A percentile compares a stretch with the other conserved stretches of the same genome.
phyloP scores from a whole-genome alignment of 1,140 invertebrate genomes.

The Cherax quadricarinatus region DNA sequence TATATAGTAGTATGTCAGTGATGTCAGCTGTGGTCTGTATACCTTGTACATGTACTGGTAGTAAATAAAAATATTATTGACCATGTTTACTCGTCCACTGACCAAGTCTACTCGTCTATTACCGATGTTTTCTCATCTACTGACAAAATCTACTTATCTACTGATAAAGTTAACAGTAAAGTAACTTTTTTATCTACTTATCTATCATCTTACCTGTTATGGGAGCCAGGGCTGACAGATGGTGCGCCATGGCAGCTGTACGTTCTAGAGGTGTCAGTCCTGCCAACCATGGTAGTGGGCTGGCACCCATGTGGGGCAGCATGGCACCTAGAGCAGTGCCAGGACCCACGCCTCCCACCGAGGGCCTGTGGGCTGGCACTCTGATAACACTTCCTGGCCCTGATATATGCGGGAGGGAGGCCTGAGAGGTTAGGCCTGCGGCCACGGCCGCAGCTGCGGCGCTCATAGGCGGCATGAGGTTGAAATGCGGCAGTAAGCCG shows the following conservation, averaged over 20 bases:
- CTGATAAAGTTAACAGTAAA: too few relatives aligned
- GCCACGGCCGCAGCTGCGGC: conserved; percentile 67
- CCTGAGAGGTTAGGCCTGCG: conserved; percentile 57
- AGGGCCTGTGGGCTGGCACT: conserved; percentile 71
- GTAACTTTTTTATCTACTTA: not conserved
- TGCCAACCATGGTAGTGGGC: conserved; percentile 69
- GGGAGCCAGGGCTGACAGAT: conserved; percentile 70
- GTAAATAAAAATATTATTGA: too few relatives aligned
- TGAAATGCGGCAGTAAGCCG: conserved; percentile 67
- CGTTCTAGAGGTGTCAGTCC: conserved; percentile 72
- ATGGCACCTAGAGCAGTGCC: conserved; percentile 50
- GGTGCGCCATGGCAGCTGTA: conserved; percentile 72
- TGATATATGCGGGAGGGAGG: conserved; percentile 55
- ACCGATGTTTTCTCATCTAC: too few relatives aligned
- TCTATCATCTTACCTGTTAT: conserved; percentile 63
- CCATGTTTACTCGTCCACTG: too few relatives aligned
- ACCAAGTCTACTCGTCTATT: too few relatives aligned
- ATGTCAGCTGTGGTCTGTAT: too few relatives aligned
- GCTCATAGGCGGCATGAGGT: conserved; percentile 61
- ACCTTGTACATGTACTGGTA: too few relatives aligned
- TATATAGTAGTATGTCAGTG: too few relatives aligned
- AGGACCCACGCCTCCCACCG: conserved; percentile 51
- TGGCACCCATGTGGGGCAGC: conserved; percentile 60
- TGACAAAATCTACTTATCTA: too few relatives aligned
- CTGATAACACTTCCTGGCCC: conserved; percentile 71